Base-by-base conservation (phyloP, 2,888 invertebrate genomes). In the Nomada goodeniana region DNA sequence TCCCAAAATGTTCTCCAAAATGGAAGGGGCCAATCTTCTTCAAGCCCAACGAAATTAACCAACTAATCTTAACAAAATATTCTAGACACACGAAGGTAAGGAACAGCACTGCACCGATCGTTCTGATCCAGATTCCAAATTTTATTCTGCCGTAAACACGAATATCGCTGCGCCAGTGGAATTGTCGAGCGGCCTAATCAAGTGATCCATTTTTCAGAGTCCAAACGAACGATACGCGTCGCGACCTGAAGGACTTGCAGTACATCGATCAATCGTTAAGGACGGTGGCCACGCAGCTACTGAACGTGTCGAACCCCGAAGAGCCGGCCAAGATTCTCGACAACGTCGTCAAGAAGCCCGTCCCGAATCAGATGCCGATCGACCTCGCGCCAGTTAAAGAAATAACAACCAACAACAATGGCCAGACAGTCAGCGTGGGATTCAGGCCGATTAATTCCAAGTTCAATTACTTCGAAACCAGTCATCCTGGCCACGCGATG, bases 401-500 rank as follows among this genome's bases (percentile, higher is more conserved):
- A 36, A 83, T 82, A 26, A 47, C 60, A 7, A 60, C 55, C 9
- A 64, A 75, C 29, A 86, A 85, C 23, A 86, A 85, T 20, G 23
- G 84, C 11, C 89, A 90, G 11, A 72, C 88, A 0, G 68, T 75
- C 42, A 86, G 82, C 4, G 69, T 88, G 50, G 89, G 89, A 59
- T 92, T 90, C 4, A 89, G 93, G 59, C 93, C 93, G 0, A 82
- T 90, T 0, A 93, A 93, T 82, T 93, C 94, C 0, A 93, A 94
- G 81, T 94, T 93, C 70, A 90, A 91, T 5, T 92, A 91, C 70
- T 92, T 93, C 85, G 93, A 93, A 71, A 85, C 83, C 42, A 90
- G 92, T 20, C 96, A 96, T 89, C 95, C 95, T 11, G 97, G 97
- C 3, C 94, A 96, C 80, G 96, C 96, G 13, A 95, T 96, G 81